phyloP scores from a whole-genome alignment of 35 echinoderm and acorn worm species.

The Lytechinus pictus region DNA sequence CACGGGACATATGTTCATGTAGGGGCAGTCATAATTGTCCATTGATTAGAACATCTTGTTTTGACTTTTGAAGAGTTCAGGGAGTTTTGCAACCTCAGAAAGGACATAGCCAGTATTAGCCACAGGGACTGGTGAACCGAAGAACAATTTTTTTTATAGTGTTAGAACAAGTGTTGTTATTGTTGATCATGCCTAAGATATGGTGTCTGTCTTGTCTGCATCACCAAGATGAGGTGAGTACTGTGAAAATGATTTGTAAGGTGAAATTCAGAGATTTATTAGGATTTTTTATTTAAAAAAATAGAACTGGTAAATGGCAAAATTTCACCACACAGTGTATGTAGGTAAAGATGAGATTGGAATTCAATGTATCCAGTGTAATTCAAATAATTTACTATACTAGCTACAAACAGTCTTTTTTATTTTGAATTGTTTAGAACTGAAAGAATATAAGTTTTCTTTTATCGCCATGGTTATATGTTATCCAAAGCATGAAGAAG shows the following conservation, averaged over 20 bases:
- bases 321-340: too few species aligned
- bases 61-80: not conserved
- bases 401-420: too few species aligned
- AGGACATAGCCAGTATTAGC: not conserved
- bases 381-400: too few species aligned
- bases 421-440: too few species aligned
- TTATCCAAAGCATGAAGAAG: not conserved
- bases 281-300: too few species aligned
- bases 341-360: too few species aligned
- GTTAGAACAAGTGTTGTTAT: not conserved
- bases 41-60: not conserved
- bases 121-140: not conserved
- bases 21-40: not conserved
- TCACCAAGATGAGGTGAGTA: not conserved
- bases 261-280: too few species aligned
- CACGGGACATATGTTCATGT: not conserved
- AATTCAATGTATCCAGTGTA: too few species aligned
- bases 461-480: not conserved
- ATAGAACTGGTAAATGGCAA: too few species aligned
- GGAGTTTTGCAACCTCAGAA: not conserved
- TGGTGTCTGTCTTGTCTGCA: not conserved
- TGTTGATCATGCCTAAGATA: not conserved
- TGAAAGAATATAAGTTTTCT: not conserved
- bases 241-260: not conserved
- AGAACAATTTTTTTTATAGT: not conserved